Conservation (phyloP, 1,140 invertebrate genomes). For the Andricus grossulariae region DNA sequence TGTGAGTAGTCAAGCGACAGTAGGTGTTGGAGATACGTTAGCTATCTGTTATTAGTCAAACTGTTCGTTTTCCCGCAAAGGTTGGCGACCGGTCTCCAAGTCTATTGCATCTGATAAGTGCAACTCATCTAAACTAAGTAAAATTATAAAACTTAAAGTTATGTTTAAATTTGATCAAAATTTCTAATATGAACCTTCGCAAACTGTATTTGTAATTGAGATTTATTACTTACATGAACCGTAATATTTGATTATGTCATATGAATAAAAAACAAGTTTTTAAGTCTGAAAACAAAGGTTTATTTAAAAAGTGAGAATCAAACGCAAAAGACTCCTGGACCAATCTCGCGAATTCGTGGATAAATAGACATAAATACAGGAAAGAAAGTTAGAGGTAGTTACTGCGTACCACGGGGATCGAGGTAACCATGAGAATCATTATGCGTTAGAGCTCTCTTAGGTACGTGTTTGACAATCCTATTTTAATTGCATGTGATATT, state of each 20-base stretch:
- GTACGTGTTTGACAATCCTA: slow-evolving; percentile 71
- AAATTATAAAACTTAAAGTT: too few species aligned
- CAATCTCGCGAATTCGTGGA: slow-evolving; percentile 1
- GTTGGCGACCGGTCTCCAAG: not conserved
- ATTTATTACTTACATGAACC: too few species aligned
- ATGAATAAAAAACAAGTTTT: too few species aligned
- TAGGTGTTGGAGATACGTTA: slow-evolving; percentile 38
- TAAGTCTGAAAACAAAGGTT: too few species aligned
- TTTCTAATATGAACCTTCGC: too few species aligned
- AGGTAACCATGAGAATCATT: slow-evolving; percentile 45
- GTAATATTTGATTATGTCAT: too few species aligned
- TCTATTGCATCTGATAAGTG: not conserved
- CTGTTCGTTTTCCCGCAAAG: slow-evolving; percentile 14
- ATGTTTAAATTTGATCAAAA: too few species aligned
- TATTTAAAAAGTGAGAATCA: not conserved
- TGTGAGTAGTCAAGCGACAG: slow-evolving; percentile 46
- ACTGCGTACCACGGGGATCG: slow-evolving; percentile 36
- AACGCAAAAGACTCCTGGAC: not conserved
- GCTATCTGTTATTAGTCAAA: slow-evolving; percentile 20
- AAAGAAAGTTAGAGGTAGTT: slow-evolving; percentile 33
- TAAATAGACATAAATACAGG: slow-evolving; percentile 7
- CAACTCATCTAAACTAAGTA: not conserved
- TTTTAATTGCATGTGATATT: slow-evolving; percentile 73
- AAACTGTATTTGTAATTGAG: too few species aligned
- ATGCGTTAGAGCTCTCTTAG: slow-evolving; percentile 58